Base-by-base conservation (phyloP, 2,113 vertebrate genomes). In the Todiramphus saurophagus region DNA sequence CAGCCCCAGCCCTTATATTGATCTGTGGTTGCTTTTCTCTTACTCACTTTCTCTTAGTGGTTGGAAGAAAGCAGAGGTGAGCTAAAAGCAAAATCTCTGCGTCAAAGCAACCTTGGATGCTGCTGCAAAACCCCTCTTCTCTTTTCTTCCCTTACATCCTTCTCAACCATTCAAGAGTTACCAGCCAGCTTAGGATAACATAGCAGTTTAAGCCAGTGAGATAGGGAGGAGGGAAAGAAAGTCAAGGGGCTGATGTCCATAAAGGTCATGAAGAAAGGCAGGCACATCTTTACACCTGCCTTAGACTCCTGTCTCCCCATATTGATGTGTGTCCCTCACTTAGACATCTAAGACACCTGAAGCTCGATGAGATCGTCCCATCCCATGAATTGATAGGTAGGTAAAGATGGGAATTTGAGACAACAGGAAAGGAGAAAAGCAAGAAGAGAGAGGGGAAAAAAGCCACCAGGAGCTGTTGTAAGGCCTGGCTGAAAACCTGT, bases 311-410 rank as follows among this genome's bases (percentile, higher is more conserved):
- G 0, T 28, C 15, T 68, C 23, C 33, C n/a, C 24, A 4, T 33
- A 7, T 0, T 16, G 37, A 21, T 56, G 35, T 55, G 17, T n/a
- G 44, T 17, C 5, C 33, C 69, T 63, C 0, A 0, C 48, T 81
- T 21, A 21, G 46, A 66, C 16, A 35, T 24, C 30, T 14, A 6
- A 33, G 14, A 7, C 1, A 3, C 7, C 50, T 77, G 37, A 46
- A 67, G 53, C 13, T 1, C 16, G 18, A 41, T 23, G 53, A 63
- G 39, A 7, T 35, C 64, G 51, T 18, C 28, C 18, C 37, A 62
- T 16, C 30, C 27, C 37, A 2, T 0, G 2, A 67, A 14, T 4
- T 48, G 28, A 67, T 44, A 77, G 28, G 37, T 6, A 51, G 13
- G 0, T 60, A 30, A 53, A 44, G 37, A 21, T 51, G 24, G 10